Evolutionary conservation across 2,113 vertebrate genomes (phyloP).

Genomic region (Hyla sarda): DNA sequence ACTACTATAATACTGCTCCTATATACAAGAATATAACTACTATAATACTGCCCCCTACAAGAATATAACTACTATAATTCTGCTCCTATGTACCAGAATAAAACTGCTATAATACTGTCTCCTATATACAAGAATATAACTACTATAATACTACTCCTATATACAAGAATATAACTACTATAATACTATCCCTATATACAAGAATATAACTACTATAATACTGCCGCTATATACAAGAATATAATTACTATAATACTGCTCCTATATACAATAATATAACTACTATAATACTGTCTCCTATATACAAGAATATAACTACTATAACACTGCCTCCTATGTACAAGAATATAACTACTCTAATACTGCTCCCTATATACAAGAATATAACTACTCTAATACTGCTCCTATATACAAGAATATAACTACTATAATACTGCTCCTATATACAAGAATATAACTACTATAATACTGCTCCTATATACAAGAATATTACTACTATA

Average conservation of each 20-base stretch:
- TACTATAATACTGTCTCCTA: neutral
- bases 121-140: neutral
- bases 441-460: neutral
- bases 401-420: no score
- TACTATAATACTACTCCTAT: neutral
- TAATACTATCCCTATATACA: neutral
- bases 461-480: no score
- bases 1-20: neutral
- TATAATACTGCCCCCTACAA: neutral
- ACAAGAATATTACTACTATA: neutral
- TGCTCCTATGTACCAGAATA: neutral
- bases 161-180: neutral
- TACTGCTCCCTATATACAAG: no score
- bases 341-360: neutral
- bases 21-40: neutral
- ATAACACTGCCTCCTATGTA: neutral
- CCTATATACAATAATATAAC: neutral
- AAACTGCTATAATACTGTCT: neutral
- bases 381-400: no score
- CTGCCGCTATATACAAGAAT: no score
- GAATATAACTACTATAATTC: no score
- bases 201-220: no score
- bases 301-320: neutral
- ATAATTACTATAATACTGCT: no score
- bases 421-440: neutral